Conservation (phyloP, 2,888 invertebrate genomes). For the Lumbricus terrestris region DNA sequence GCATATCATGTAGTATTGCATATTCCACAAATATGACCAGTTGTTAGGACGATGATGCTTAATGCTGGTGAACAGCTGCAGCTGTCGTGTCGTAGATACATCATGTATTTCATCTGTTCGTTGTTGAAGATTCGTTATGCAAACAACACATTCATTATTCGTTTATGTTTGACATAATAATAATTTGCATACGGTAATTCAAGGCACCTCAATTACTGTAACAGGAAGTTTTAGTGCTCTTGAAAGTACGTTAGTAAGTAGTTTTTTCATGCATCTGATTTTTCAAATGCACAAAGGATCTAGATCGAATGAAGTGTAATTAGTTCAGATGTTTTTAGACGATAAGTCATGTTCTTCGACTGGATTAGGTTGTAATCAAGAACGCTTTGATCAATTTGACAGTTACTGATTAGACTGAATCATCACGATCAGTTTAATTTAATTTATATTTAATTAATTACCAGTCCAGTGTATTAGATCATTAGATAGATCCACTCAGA, state of each 20-base stretch:
- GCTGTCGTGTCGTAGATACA: background rate
- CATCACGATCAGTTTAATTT: too few relatives aligned
- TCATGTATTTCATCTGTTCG: background rate
- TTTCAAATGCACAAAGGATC: background rate
- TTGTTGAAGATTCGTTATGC: background rate
- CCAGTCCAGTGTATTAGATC: too few relatives aligned
- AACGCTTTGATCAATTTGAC: background rate
- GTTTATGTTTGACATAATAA: background rate
- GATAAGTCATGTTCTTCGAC: background rate
- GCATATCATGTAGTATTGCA: too few relatives aligned
- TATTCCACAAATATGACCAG: too few relatives aligned
- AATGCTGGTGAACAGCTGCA: background rate
- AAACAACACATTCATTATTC: background rate
- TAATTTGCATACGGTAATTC: background rate
- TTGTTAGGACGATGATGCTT: too few relatives aligned
- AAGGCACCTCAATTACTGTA: background rate
- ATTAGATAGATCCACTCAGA: too few relatives aligned
- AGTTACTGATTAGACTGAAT: background rate
- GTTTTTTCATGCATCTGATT: background rate
- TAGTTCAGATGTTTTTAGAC: background rate
- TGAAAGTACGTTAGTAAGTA: too few relatives aligned
- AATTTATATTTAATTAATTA: too few relatives aligned
- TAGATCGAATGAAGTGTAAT: background rate
- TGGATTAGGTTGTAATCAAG: background rate
- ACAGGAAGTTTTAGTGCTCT: background rate